Base-by-base conservation (phyloP, 2,113 vertebrate species). In the Narcine bancroftii region DNA sequence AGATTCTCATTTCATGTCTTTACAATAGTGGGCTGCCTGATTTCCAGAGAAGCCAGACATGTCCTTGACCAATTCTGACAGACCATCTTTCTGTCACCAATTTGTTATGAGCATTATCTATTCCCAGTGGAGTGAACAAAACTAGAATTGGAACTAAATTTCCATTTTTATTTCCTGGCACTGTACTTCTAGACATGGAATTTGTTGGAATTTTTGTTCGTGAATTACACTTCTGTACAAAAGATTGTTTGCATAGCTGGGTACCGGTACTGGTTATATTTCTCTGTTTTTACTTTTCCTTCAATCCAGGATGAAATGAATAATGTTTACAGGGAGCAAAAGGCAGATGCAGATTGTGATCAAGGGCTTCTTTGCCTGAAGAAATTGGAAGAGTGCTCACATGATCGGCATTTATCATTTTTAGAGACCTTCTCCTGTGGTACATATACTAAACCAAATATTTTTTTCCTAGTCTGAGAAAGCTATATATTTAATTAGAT, bases 361-460 rank as follows among this genome's bases (percentile, higher is more conserved):
- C 42, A 39, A 9, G 45, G 26, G 42, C 63, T 85, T 85, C 53
- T 91, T 47, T 69, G 65, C 39, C 66, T 91, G 63, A 36, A 69
- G 26, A 65, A 19, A 26, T 91, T 91, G 24, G 89, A 91, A 71
- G 10, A 91, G 71, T 26, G 29, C 21, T 91, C 45, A 6, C 10
- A 19, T 10, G 26, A 45, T 53, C 89, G 69, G 89, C 63, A 69
- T 47, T 69, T 91, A 33, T 91, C 87, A 47, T 69, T 69, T 66
- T 91, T 63, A 69, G 87, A 91, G 89, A 91, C 89, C 3, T 69
- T 47, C 66, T 91, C 89, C 89, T 47, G 89, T 91, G 89, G 89
- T 91, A 91, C 69, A 65, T 69, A 69, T 66, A 45, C 39, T 42
- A 9, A 85, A 45, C 11, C 36, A 69, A n/a, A 29, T 21, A 39